Evolutionary conservation across 2,113 vertebrate genomes (phyloP).

Genomic region (Vidua macroura): DNA sequence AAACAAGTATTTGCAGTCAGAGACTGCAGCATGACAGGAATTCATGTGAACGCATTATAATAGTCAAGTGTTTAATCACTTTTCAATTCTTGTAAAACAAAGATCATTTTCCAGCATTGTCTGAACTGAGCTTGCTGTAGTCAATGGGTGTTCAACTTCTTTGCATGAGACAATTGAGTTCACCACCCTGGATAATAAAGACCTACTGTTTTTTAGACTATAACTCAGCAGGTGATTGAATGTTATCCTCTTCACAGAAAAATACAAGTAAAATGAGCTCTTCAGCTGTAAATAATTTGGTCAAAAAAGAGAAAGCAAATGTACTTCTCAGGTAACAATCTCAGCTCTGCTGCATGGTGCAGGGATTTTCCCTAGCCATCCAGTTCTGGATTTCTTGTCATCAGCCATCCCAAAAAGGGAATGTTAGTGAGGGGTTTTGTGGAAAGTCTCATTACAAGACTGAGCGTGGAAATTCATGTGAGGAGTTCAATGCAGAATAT

Average conservation of each 20-base stretch:
- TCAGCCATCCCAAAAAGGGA: background rate
- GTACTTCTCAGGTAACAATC: background rate
- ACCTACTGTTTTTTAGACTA: conserved; percentile 9
- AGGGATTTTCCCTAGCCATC: background rate
- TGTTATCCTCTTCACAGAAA: conserved; percentile 43
- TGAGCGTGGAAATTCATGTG: background rate
- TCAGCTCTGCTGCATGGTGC: background rate
- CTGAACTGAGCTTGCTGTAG: background rate
- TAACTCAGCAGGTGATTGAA: conserved; percentile 34
- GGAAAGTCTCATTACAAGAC: background rate
- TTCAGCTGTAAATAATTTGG: conserved; percentile 38
- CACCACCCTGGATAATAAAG: conserved; percentile 36
- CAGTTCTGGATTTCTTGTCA: background rate
- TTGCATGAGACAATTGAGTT: conserved; percentile 32
- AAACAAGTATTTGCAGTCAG: conserved; percentile 33
- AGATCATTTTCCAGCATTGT: conserved; percentile 37
- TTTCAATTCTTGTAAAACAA: conserved; percentile 49
- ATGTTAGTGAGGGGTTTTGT: background rate
- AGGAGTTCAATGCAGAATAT: background rate
- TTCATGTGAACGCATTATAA: conserved; percentile 37
- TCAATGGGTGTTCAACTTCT: conserved; percentile 15
- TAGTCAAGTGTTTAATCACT: conserved; percentile 44
- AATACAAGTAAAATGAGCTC: conserved; percentile 33
- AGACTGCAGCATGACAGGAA: background rate
- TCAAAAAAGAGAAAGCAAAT: conserved; percentile 10